These are phyloP conservation scores for Oxyura jamaicensis DNA, from an alignment of 2,113 vertebrate species.

Conservation along the genomic window DNA sequence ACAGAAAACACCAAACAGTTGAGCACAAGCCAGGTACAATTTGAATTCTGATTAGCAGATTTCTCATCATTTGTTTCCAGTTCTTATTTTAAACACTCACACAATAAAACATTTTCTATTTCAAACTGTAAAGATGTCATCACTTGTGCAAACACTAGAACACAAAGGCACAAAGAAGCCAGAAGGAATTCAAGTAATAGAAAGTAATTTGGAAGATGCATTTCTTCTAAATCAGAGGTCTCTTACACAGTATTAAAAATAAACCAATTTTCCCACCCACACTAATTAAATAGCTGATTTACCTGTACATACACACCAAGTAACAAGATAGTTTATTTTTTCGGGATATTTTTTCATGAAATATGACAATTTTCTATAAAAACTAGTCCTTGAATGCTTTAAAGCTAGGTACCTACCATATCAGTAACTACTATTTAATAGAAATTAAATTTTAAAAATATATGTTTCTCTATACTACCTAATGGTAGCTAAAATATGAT, in stretches of 20 bases:
- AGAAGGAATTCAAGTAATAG: conserved; percentile 32
- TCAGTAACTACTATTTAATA: conserved; percentile 53
- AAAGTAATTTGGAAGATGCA: conserved; percentile 10
- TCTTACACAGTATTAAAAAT: conserved; percentile 18
- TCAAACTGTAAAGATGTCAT: conserved; percentile 8
- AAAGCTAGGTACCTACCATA: conserved; percentile 15
- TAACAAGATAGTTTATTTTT: conserved; percentile 50
- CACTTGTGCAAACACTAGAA: conserved; percentile 19
- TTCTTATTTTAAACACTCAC: neutral
- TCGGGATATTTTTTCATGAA: conserved; percentile 26
- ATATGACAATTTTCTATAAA: conserved; percentile 50
- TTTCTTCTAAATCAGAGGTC: neutral
- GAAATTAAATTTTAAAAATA: conserved; percentile 64
- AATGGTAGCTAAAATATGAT: conserved; percentile 73
- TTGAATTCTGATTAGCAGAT: neutral
- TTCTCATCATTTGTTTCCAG: conserved; percentile 3
- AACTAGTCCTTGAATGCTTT: conserved; percentile 43
- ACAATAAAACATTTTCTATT: neutral
- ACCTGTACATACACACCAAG: conserved; percentile 20
- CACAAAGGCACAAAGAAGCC: conserved; percentile 58
- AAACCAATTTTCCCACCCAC: conserved; percentile 18
- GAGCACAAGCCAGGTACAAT: neutral
- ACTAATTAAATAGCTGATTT: conserved; percentile 60
- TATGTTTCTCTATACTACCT: conserved; percentile 64
- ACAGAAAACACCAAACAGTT: neutral